Conservation (phyloP, 2,888 invertebrate species). For the Cephus nigrinus region DNA sequence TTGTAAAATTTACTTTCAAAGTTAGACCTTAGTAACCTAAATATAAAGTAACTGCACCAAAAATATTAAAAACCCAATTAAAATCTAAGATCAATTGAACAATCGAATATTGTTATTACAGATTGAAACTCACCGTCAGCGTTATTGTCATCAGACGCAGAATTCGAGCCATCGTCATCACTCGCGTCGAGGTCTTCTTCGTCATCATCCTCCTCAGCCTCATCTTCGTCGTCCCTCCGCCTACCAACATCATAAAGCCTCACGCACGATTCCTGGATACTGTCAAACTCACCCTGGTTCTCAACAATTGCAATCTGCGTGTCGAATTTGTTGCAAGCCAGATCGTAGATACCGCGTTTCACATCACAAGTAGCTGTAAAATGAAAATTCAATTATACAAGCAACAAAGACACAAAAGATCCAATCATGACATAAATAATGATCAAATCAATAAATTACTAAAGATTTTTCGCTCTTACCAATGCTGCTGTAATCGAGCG, state of each 20-base stretch:
- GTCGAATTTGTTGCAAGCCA: slow-evolving; percentile 86
- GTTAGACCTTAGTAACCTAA: neutral
- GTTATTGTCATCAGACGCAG: slow-evolving; percentile 66
- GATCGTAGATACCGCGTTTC: slow-evolving; percentile 87
- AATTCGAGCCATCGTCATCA: slow-evolving; percentile 70
- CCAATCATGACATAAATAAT: neutral
- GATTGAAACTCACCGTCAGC: slow-evolving; percentile 53
- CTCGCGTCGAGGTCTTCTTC: slow-evolving; percentile 72
- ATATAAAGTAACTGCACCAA: neutral
- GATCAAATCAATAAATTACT: slow-evolving; percentile 6
- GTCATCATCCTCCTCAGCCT: slow-evolving; percentile 78
- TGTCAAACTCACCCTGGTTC: slow-evolving; percentile 85
- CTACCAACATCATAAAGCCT: slow-evolving; percentile 94
- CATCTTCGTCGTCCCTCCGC: slow-evolving; percentile 87
- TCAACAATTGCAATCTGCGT: slow-evolving; percentile 92
- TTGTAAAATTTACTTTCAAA: neutral
- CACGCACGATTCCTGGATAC: slow-evolving; percentile 89
- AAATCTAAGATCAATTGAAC: neutral
- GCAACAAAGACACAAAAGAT: slow-evolving; percentile 6
- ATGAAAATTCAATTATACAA: neutral
- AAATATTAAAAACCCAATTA: neutral
- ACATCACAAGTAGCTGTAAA: slow-evolving; percentile 89
- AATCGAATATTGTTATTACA: neutral
- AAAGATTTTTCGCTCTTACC: slow-evolving; percentile 67
- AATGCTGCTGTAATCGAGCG: slow-evolving; percentile 93